Conservation (phyloP, 2,113 vertebrate genomes). For the Hirundichthys speculiger region DNA sequence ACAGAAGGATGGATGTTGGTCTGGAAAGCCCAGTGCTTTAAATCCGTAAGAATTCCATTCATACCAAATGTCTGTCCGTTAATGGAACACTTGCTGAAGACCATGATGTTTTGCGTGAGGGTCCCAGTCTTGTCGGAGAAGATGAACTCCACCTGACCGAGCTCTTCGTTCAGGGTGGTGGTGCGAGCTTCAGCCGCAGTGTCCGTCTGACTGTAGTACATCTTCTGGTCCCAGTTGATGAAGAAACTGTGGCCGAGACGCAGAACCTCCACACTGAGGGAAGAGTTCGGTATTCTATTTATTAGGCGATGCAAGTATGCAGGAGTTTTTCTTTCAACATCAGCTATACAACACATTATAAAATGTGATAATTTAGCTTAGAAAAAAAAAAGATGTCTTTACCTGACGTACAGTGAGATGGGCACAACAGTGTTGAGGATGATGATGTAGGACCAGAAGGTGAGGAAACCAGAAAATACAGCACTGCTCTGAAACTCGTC, state of each 20-base stretch:
- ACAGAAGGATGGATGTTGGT: too few relatives aligned
- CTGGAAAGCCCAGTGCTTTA: too few relatives aligned
- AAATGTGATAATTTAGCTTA: neutral
- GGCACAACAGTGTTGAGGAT: conserved; percentile 96
- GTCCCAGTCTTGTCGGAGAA: conserved; percentile 94
- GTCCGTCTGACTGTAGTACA: conserved; percentile 82
- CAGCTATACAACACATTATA: neutral
- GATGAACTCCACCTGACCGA: conserved; percentile 91
- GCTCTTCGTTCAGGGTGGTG: conserved; percentile 91
- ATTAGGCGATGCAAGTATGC: too few relatives aligned
- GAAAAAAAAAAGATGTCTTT: conserved; percentile 4
- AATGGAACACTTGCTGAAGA: conserved; percentile 92
- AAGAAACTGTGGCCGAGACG: conserved; percentile 92
- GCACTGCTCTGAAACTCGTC: conserved; percentile 79
- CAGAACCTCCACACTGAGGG: conserved; percentile 89
- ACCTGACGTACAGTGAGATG: conserved; percentile 95
- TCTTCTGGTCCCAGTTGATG: conserved; percentile 94
- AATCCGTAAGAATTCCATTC: neutral
- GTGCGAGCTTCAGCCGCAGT: conserved; percentile 87
- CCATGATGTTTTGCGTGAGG: conserved; percentile 95
- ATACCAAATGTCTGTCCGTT: conserved; percentile 85
- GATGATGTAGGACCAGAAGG: conserved; percentile 97
- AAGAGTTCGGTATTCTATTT: neutral
- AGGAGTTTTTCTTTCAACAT: neutral
- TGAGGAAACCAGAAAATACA: conserved; percentile 91